Evolutionary conservation across 1,140 invertebrate genomes (phyloP), one percentile per base, ranked within the genome.

Genomic region (Microvelia longipes): DNA sequence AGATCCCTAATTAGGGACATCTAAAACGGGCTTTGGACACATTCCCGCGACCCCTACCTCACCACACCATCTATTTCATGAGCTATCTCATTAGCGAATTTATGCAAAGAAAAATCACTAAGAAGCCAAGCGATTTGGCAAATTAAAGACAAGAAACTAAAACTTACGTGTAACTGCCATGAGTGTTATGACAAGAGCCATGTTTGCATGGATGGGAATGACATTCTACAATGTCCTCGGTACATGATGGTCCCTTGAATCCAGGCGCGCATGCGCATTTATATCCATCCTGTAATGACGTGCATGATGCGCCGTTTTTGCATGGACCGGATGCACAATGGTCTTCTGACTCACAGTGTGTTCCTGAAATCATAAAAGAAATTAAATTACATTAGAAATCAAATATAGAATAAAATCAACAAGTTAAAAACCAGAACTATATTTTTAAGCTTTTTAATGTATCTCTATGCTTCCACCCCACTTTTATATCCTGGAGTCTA

Each of bases 221-320:
- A 79, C 94, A 98, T 79, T 98, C 94, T 78, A 94, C 85, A 62
- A 96, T 90, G 81, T 98, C 94, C 70, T 92, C 88, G 66, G 86
- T 86, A 80, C 95, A 98, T 67, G 88, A 88, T 29, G 83, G 79
- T 73, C 94, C 94, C 61, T 87, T 88, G 77, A 96, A 97, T 67
- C 93, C 94, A 14, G 87, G 83, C n/a, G 90, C 88, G 75, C 91
- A 92, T 69, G 84, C 87, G 81, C 93, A 96, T 72, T 86, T 85
- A 82, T 90, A 96, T 60, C 85, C 85, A 73, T 87, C 85, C 14
- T 86, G 83, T 0, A 88, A 78, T 0, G 90, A 90, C 28, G 84
- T 84, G 76, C 94, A 96, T 70, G 87, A 85, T 5, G 90, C 93
- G 1, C 90, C 90, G 80, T 96, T 94, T 72, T 87, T 84, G 79